These are phyloP conservation scores for Ditula angustiorana DNA, from an alignment of 2,888 invertebrate genomes.

Conservation along the genomic window DNA sequence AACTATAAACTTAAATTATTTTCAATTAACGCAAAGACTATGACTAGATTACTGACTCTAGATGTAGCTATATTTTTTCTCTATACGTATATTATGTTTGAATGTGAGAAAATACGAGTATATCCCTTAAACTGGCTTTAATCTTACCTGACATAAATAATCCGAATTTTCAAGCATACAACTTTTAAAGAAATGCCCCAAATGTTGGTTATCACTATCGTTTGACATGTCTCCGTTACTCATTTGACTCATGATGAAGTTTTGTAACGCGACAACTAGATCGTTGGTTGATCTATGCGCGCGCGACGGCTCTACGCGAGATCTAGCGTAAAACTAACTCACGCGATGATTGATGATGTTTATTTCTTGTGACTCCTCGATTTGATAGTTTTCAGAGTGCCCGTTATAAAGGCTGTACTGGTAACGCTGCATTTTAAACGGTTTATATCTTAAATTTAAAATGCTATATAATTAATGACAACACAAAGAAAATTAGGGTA, in stretches of 20 bases:
- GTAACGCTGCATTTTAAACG: too few species aligned
- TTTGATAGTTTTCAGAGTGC: not conserved
- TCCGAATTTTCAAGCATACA: constrained; percentile 28
- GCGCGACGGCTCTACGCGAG: not conserved
- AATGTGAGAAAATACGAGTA: too few species aligned
- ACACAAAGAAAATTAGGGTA: too few species aligned
- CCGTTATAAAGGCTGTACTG: too few species aligned
- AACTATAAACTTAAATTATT: too few species aligned
- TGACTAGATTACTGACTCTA: too few species aligned
- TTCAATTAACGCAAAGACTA: too few species aligned
- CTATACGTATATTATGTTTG: too few species aligned
- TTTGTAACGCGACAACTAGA: not conserved
- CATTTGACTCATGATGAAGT: not conserved
- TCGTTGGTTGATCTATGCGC: not conserved
- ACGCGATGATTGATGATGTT: not conserved
- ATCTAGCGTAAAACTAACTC: not conserved
- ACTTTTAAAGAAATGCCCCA: constrained; percentile 32
- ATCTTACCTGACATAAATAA: constrained; percentile 35
- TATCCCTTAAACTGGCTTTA: too few species aligned
- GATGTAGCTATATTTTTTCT: too few species aligned
- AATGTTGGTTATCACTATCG: constrained; percentile 15
- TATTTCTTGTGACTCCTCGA: not conserved
- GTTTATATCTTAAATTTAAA: too few species aligned
- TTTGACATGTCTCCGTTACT: not conserved
- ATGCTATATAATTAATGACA: too few species aligned